Conservation (phyloP, 2,888 invertebrate genomes). For the Sinotaia quadrata region DNA sequence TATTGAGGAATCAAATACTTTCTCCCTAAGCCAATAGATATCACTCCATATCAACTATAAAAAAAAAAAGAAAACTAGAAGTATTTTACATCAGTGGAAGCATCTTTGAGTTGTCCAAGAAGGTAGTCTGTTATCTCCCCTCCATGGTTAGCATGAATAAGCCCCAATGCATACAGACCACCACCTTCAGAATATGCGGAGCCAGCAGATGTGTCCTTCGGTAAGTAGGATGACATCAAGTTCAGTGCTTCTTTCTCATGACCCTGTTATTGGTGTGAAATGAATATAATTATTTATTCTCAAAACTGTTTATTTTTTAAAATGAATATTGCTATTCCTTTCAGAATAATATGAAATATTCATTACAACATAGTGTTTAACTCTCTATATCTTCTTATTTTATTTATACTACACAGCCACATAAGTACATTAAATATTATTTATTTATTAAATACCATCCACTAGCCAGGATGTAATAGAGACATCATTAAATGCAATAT, state of each 20-base stretch:
- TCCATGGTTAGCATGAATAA: conserved; percentile 99
- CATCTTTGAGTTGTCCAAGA: conserved; percentile 93
- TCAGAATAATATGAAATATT: no score
- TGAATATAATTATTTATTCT: no score
- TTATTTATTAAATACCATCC: no score
- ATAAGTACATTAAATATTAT: no score
- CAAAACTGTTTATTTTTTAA: no score
- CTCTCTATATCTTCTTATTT: no score
- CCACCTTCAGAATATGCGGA: conserved; percentile 75
- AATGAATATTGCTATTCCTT: no score
- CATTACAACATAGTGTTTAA: no score
- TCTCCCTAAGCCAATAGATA: background rate
- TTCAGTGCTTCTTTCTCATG: conserved; percentile 97
- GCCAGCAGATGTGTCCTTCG: conserved; percentile 91
- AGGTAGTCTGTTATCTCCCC: conserved; percentile 91
- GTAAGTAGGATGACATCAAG: conserved; percentile 98
- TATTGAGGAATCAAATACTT: background rate
- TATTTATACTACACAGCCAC: no score
- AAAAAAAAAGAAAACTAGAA: background rate
- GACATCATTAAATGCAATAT: no score
- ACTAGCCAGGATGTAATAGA: no score
- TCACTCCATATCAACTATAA: background rate
- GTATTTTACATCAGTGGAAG: conserved; percentile 76
- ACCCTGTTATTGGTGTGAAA: no score
- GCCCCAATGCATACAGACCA: conserved; percentile 84